Conservation (phyloP, 2,797 vertebrate genomes). For the Urocyon cinereoargenteus region DNA sequence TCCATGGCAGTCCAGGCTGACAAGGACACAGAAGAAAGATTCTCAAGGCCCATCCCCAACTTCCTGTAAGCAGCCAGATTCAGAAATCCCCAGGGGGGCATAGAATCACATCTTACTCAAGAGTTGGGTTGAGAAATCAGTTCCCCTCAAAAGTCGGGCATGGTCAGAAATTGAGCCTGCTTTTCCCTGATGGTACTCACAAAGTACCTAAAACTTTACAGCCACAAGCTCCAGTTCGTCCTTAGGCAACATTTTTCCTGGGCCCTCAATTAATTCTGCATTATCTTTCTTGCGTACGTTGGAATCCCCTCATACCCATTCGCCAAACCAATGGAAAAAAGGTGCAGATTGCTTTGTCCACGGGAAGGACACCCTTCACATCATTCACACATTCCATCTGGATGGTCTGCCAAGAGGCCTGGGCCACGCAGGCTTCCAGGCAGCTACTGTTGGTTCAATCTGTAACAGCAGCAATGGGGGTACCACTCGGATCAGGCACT, state of each 20-base stretch:
- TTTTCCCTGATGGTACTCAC: no score
- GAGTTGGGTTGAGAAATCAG: not conserved
- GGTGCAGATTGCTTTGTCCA: rapidly evolving
- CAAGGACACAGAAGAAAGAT: not conserved
- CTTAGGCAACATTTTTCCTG: not conserved
- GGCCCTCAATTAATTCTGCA: not conserved
- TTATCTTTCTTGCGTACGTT: not conserved
- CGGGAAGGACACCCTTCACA: not conserved
- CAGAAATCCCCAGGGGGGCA: not conserved
- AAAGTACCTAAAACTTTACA: not conserved
- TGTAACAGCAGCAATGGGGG: rapidly evolving
- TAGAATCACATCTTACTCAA: rapidly evolving
- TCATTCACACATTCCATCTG: rapidly evolving
- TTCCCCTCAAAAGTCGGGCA: not conserved
- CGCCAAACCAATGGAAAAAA: not conserved
- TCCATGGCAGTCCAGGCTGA: not conserved
- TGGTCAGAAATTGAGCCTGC: not conserved
- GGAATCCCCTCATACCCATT: not conserved
- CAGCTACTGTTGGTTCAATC: not conserved
- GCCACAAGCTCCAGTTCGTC: not conserved
- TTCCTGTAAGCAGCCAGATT: not conserved
- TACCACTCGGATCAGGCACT: rapidly evolving
- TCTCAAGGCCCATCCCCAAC: not conserved
- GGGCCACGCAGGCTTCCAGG: not conserved
- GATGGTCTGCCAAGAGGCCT: rapidly evolving